Base-by-base conservation (phyloP, 2,888 invertebrate genomes). In the Mythimna pallens region DNA sequence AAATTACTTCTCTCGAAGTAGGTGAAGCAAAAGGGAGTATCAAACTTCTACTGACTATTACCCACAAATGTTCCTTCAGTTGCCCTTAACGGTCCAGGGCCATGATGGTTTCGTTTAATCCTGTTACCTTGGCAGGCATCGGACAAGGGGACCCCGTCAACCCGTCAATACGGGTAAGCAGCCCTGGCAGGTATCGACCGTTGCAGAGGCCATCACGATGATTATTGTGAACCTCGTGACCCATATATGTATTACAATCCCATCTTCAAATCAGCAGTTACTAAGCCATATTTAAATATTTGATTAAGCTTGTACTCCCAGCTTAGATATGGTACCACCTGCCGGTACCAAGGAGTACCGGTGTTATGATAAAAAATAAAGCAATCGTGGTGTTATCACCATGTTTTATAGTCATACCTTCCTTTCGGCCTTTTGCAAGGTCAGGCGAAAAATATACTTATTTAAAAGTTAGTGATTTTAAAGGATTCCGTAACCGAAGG, bases 251-350 rank as follows among this genome's bases (percentile, higher is more conserved):
- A 30, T 71, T 10, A 30, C n/a, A 50, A 34, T 30, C 52, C 12
- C 2, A 1, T 59, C 22, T 30, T 25, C 10, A 58, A 78, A 78
- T 47, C 71, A 55, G 3, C 36, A 30, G 59, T 61, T 22, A 7
- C 43, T 59, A 74, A 61, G 54, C 59, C 59, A 9, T 30, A 22
- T 50, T 47, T 40, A 72, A 78, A 75, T 75, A 78, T 75, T 78
- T 55, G 78, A 72, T 72, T 30, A 54, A 12, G 36, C 30, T 7
- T 30, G 36, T 30, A 20, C 12, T 34, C 58, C 70, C 59, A 7
- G 47, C 36, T 17, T 25, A 47, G 52, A 78, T 61, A 70, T 6
- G 70, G 20, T 47, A 72, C 52, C 74, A 75, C 79, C 74, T 78
- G 79, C 59, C 54, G 0, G 20, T 17, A 50, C 59, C 55, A 43